Evolutionary conservation across 2,888 invertebrate species (phyloP), one percentile per base, ranked within the genome.

Genomic region (Gastracanthus pulcherrimus): DNA sequence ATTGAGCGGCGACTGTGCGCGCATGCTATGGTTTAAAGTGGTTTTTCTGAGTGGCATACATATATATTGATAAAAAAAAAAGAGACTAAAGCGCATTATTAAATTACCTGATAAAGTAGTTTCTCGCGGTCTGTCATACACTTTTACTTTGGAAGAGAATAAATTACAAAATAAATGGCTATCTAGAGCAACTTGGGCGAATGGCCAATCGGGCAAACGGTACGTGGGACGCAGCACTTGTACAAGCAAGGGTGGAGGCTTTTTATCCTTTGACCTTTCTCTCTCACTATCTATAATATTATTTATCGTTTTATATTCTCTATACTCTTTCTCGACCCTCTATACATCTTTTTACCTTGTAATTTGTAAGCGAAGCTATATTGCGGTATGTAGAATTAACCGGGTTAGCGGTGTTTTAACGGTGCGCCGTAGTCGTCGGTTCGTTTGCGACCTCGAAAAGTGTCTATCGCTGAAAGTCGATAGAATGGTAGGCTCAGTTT

Each of bases 11-110:
- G 34, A 72, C 58, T 71, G 66, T 76, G 80, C 82, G 58, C 71
- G 36, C 51, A 51, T 51, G 75, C 74, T 80, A 80, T 78, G 81
- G 69, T 78, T 81, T 74, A 67, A 80, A 74, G 80, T 79, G 82
- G 78, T 83, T 84, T 83, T 82, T 82, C 34, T 23, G 86, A 86
- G 85, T 85, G 84, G 78, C 69, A 81, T 55, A 81, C 48, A 76
- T 60, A 41, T 55, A 83, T 79, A 83, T 51, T 19, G 11, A 19
- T 4, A 41, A 34, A 23, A 51, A 34, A 31, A n/a, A 7, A 16
- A 23, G 34, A 34, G 2, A 5, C 1, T n/a, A 19, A 19, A 26
- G 6, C 36, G 36, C 64, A 64, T 38, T n/a, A n/a, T n/a, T 64
- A 23, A 64, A 34, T 66, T 26, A 38, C 41, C 26, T 11, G 45